Evolutionary conservation across 1,140 invertebrate genomes (phyloP).

Genomic region (Diorhabda sublineata): DNA sequence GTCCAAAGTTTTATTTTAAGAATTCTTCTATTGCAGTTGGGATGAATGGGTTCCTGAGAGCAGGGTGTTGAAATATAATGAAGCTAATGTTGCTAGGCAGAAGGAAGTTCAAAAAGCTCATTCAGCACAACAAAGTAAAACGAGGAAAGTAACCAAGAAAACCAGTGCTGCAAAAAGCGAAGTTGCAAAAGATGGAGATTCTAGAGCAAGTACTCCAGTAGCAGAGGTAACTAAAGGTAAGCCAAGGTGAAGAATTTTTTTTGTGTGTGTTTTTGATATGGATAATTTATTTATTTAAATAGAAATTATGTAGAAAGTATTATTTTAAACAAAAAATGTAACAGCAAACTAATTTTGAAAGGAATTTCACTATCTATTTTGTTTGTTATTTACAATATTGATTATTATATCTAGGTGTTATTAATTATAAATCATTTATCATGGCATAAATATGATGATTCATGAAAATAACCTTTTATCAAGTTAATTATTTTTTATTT

Average conservation of each 20-base stretch:
- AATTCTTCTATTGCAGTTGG: conserved; percentile 67
- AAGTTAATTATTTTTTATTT: no score
- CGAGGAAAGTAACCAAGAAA: conserved; percentile 53
- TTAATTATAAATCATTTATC: no score
- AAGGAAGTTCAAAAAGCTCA: conserved; percentile 84
- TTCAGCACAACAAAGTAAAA: conserved; percentile 62
- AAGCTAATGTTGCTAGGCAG: conserved; percentile 84
- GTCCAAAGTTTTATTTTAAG: neutral
- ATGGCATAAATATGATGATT: no score
- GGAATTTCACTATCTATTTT: no score
- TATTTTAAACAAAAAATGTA: no score
- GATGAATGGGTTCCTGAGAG: conserved; percentile 97
- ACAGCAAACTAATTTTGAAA: no score
- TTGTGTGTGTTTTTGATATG: no score
- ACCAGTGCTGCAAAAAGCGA: conserved; percentile 34
- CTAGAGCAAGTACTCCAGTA: conserved; percentile 61
- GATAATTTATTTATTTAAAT: no score
- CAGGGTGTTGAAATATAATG: conserved; percentile 88
- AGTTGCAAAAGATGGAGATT: conserved; percentile 54
- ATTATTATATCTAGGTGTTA: no score
- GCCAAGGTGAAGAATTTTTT: neutral
- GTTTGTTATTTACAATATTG: no score
- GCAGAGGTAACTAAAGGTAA: conserved; percentile 38
- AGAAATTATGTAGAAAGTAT: no score
- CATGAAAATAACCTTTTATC: no score